Evolutionary conservation across 1,140 invertebrate species (phyloP), one percentile per base, ranked within the genome.

Genomic region (Drosophila sproati): DNA sequence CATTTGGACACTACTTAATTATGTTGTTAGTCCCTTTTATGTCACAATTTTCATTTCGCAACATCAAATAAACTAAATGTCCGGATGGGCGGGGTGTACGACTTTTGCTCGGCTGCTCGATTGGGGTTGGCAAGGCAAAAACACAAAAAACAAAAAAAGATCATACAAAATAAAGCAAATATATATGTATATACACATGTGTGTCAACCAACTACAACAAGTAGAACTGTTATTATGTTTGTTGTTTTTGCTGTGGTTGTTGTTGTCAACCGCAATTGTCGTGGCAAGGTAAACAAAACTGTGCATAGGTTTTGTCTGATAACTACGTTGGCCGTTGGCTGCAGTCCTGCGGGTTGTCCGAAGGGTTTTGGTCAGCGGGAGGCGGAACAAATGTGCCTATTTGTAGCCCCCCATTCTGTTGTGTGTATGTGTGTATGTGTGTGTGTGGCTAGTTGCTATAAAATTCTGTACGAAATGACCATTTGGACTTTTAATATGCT

Each of bases 401-500:
- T 87, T 87, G 83, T 74, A 66, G 73, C 54, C 59, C 61, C 61
- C 39, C 28, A 45, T 57, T 48, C 56, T 39, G 29, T 63, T 48
- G 28, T 52, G 57, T 54, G 56, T 66, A 59, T 54, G 56, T 56
- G 64, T 70, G 56, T 54, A 61, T 85, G 69, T 54, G 66, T 85
- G 69, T 59, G 59, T 77, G 64, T 76, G 69, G 77, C 78, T 57
- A 81, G 69, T 80, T 78, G 86, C 86, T 89, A 91, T 91, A 91
- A 91, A 91, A 91, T 88, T 91, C 85, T 83, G 75, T 79, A 79
- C 85, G 79, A 70, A 91, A 91, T 91, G 89, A 88, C 87, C 89
- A 90, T 91, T 89, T 82, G 81, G 89, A 90, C 89, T 91, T 91
- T 91, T 91, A 91, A 91, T 91, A 91, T 90, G 90, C 82, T 91